Evolutionary conservation across 1,140 invertebrate genomes (phyloP), one percentile per base, ranked within the genome.

Genomic region (Leptinotarsa undecemlineata): DNA sequence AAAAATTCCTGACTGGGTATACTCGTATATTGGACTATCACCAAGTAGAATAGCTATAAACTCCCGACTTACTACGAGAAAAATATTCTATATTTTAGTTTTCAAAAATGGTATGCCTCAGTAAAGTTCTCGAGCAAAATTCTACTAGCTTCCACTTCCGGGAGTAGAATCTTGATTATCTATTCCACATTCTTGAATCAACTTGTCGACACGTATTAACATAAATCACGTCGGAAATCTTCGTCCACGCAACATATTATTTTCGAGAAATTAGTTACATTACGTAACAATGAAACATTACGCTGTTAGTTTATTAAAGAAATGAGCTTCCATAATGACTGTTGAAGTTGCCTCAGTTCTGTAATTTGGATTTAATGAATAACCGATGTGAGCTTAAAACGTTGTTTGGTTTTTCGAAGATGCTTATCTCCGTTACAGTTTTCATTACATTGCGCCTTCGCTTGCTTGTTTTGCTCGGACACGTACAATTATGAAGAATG

Each of bases 341-440:
- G 17, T 33, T 26, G 64, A 67, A 67, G 23, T 21, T n/a, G 23
- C 64, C 42, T 67, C 64, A 67, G 20, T 63, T 63, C 13, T 67
- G 26, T 67, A 42, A 67, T 67, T 67, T 67, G 64, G 64, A 67
- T 67, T 67, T 67, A 67, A 67, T 67, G 17, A 42, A 57, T 19
- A 57, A 57, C 51, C 51, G n/a, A 17, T 57, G 51, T 15, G 15
- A 19, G 51, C 51, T 57, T 57, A 57, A 57, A 57, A 57, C 51
- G 51, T 57, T 57, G 51, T 57, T 57, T 17, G 51, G 17, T 57
- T 57, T 57, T 57, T 57, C 15, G 51, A 57, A 57, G 51, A 57
- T 57, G 15, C 17, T 57, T 17, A 57, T 57, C 51, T 57, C n/a
- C n/a, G 51, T 57, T 57, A 57, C 51, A 57, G 51, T 57, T 57